A percentile compares a stretch with the other conserved stretches of the same genome.
Conservation (phyloP, 2,888 invertebrate genomes). For the Ectobius pallidus region DNA sequence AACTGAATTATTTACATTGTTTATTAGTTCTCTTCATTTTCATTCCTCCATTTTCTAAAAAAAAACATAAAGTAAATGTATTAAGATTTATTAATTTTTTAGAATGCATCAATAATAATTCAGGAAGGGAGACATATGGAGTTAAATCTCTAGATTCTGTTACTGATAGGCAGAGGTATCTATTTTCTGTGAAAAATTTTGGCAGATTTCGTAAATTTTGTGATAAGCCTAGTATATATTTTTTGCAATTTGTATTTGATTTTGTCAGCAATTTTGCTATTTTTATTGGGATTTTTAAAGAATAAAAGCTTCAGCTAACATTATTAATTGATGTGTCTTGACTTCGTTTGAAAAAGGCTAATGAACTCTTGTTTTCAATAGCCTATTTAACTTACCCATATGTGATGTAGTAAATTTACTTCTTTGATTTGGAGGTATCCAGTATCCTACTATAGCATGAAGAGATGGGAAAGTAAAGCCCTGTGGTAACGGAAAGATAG, state of each 20-base stretch:
- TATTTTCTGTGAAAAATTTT: not conserved
- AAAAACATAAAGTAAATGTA: too few relatives aligned
- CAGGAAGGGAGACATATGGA: too few relatives aligned
- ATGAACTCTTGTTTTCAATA: too few relatives aligned
- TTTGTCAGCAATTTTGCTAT: not conserved
- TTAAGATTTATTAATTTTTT: too few relatives aligned
- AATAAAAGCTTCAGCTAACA: not conserved
- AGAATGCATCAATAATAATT: too few relatives aligned
- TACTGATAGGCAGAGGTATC: too few relatives aligned
- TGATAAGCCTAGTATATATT: not conserved
- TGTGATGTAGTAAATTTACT: not conserved
- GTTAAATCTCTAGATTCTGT: too few relatives aligned
- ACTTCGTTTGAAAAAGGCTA: too few relatives aligned
- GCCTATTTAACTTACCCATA: not conserved
- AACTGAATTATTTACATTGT: not conserved
- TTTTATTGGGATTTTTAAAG: not conserved
- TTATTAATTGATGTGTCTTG: too few relatives aligned
- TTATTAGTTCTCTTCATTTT: not conserved
- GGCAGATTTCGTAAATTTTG: not conserved
- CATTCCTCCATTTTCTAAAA: too few relatives aligned
- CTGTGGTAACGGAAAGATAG: not conserved
- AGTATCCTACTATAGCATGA: not conserved
- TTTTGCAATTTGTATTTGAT: not conserved
- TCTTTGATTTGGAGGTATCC: not conserved
- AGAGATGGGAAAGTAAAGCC: not conserved